phyloP scores from a whole-genome alignment of 2,797 vertebrate genomes.

The Sebastes kiyomatsui region DNA sequence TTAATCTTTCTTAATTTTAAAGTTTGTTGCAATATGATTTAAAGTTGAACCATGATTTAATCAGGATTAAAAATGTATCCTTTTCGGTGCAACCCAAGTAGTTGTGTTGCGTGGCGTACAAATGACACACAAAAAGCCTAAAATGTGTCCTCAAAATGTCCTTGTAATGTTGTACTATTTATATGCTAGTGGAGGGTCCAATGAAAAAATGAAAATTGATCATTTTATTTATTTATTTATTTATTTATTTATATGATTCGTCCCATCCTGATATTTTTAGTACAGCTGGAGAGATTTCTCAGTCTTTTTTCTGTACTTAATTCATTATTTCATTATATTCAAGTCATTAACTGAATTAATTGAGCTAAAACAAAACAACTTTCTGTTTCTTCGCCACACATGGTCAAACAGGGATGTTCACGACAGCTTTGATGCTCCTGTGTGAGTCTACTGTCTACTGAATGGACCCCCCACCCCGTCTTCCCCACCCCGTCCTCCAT shows the following conservation, averaged over 20 bases:
- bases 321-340: neutral
- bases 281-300: neutral
- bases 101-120: no score
- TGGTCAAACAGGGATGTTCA: neutral
- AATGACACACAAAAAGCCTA: no score
- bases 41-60: no score
- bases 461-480: neutral
- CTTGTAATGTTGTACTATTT: no score
- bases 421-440: neutral
- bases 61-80: no score
- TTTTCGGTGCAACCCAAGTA: no score
- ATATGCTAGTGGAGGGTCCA: no score
- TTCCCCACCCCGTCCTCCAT: neutral
- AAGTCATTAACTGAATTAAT: neutral
- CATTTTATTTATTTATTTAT: neutral
- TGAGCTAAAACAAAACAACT: neutral
- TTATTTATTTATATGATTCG: neutral
- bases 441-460: conserved; percentile 1
- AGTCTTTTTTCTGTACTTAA: neutral
- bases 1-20: no score
- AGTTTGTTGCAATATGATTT: no score
- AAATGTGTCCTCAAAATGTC: no score
- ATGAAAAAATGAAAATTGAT: neutral
- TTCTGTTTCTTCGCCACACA: neutral
- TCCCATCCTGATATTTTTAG: neutral